A percentile compares a stretch with the other conserved stretches of the same genome.
Evolutionary conservation across 2,888 invertebrate genomes (phyloP).

Genomic region (Lissonota sp.): DNA sequence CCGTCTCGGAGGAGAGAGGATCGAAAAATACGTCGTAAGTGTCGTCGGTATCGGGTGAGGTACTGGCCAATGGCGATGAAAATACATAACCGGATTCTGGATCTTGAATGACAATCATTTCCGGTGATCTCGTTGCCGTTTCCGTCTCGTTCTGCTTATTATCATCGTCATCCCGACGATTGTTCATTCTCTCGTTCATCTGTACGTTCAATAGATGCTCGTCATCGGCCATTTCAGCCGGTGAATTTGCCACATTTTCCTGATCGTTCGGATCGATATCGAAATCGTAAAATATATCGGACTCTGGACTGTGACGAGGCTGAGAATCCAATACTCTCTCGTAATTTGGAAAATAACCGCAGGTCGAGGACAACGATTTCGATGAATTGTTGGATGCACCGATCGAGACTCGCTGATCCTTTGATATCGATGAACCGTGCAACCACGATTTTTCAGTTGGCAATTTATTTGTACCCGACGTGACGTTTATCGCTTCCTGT

Average conservation of each 20-base stretch:
- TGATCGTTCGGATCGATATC: slow-evolving; percentile 79
- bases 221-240: slow-evolving; percentile 85
- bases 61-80: slow-evolving; percentile 80
- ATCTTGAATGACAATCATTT: slow-evolving; percentile 67
- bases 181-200: slow-evolving; percentile 70
- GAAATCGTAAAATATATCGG: slow-evolving; percentile 79
- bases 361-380: slow-evolving; percentile 42
- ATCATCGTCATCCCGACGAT: slow-evolving; percentile 77
- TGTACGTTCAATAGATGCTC: slow-evolving; percentile 84
- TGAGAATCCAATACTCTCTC: slow-evolving; percentile 82
- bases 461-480: slow-evolving; percentile 54
- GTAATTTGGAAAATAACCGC: slow-evolving; percentile 70
- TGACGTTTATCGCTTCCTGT: slow-evolving; percentile 34
- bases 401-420: slow-evolving; percentile 72
- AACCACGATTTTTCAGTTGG: slow-evolving; percentile 77
- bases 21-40: slow-evolving; percentile 80
- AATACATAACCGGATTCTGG: slow-evolving; percentile 85
- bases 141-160: slow-evolving; percentile 84
- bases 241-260: slow-evolving; percentile 88
- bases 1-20: slow-evolving; percentile 77
- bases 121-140: slow-evolving; percentile 81
- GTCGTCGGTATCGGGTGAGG: slow-evolving; percentile 83
- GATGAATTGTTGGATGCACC: slow-evolving; percentile 53
- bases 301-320: slow-evolving; percentile 83
- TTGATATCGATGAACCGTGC: slow-evolving; percentile 62